Evolutionary conservation across 1,140 invertebrate species (phyloP), one percentile per base, ranked within the genome.

Genomic region (Akabosia matsudoensis): DNA sequence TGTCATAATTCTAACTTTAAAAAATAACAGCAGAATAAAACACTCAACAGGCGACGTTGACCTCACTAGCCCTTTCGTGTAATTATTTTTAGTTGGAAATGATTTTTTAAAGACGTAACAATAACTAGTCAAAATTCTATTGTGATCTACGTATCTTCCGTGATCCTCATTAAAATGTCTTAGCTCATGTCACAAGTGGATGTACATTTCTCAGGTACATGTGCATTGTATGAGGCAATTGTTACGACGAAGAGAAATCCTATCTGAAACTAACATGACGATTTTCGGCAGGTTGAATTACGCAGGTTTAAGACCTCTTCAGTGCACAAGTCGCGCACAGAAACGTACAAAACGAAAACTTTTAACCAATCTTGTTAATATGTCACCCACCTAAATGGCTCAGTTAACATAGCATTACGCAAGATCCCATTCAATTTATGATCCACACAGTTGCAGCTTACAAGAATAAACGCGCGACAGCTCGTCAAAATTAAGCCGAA

Each of bases 1-100:
- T n/a, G n/a, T n/a, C n/a, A n/a, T n/a, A n/a, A n/a, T n/a, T n/a
- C n/a, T n/a, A n/a, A n/a, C n/a, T n/a, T n/a, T n/a, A n/a, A n/a
- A n/a, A n/a, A n/a, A n/a, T n/a, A n/a, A n/a, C n/a, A n/a, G n/a
- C n/a, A n/a, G n/a, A n/a, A n/a, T n/a, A n/a, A n/a, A n/a, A n/a
- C n/a, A n/a, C n/a, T n/a, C n/a, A n/a, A n/a, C n/a, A 67, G 61
- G 31, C 61, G 61, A 67, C 61, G 61, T 67, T 67, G 61, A 67
- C 61, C 61, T 31, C 61, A 56, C 54, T 22, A 56, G 3, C 7
- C 54, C n/a, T n/a, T 56, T 10, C 14, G 14, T 13, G 24, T 24
- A 4, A 3, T 24, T 22, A 56, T 24, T 56, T 56, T 13, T 16
- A 56, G 10, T 10, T 10, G 4, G 22, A 22, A 56, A 22, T 56